A percentile compares a stretch with the other conserved stretches of the same genome.
Conservation (phyloP, 2,797 vertebrate species). For the Moxostoma hubbsi region DNA sequence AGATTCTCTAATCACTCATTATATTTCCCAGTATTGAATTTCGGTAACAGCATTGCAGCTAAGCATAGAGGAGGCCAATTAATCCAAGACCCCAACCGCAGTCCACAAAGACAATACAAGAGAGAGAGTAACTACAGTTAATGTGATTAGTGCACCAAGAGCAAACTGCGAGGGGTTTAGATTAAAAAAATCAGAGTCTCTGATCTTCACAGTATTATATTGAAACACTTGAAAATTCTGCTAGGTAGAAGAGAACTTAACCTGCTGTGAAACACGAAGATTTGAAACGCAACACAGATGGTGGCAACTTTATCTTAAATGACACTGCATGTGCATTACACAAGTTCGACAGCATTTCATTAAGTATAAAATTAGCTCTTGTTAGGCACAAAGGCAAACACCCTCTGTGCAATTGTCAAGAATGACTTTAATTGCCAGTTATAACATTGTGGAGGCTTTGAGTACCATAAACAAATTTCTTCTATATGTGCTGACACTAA, state of each 20-base stretch:
- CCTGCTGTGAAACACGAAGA: not conserved
- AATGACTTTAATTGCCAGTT: not conserved
- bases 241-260: conserved; percentile 41
- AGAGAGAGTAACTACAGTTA: conserved; percentile 63
- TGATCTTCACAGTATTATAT: conserved; percentile 53
- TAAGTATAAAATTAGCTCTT: not conserved
- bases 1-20: conserved; percentile 78
- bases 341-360: not conserved
- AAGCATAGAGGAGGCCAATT: conserved; percentile 79
- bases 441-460: not conserved
- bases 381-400: conserved; percentile 3
- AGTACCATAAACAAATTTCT: conserved; percentile 12
- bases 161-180: conserved; percentile 52
- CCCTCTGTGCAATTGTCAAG: not conserved
- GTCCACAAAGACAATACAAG: conserved; percentile 22
- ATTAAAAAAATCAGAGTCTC: conserved; percentile 59
- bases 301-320: not conserved
- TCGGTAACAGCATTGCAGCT: conserved; percentile 71
- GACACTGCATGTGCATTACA: not conserved
- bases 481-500: not conserved
- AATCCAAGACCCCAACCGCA: conserved; percentile 69
- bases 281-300: no score
- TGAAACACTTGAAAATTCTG: conserved; percentile 59
- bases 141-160: conserved; percentile 77
- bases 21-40: conserved; percentile 73